Evolutionary conservation across 2,113 vertebrate genomes (phyloP).

Genomic region (Rhinichthys klamathensis): DNA sequence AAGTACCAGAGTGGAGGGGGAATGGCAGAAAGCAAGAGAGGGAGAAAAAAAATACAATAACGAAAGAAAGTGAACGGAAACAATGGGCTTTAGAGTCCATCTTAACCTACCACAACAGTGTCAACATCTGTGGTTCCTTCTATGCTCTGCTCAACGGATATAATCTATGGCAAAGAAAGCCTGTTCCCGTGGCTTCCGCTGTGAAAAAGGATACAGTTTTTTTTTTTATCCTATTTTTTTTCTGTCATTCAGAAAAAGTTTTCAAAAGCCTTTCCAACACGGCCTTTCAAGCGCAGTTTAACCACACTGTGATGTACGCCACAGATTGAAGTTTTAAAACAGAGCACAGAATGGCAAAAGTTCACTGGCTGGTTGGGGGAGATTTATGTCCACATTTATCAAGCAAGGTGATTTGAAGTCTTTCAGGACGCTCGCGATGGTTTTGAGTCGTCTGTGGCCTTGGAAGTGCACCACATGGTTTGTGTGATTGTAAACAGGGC

Average conservation of each 20-base stretch:
- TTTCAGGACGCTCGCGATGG: conserved; percentile 46
- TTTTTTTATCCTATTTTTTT: conserved; percentile 61
- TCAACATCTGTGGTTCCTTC: conserved; percentile 87
- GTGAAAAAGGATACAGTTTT: conserved; percentile 87
- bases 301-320: neutral
- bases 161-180: conserved; percentile 71
- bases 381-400: conserved; percentile 39
- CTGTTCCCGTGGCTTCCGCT: conserved; percentile 79
- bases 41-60: conserved; percentile 80
- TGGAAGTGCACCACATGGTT: conserved; percentile 37
- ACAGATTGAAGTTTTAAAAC: neutral
- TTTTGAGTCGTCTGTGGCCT: conserved; percentile 18
- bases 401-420: conserved; percentile 37
- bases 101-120: conserved; percentile 83
- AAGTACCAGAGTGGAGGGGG: conserved; percentile 63
- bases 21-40: conserved; percentile 47
- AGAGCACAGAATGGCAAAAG: conserved; percentile 50
- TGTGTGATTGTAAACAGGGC: conserved; percentile 58
- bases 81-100: conserved; percentile 91
- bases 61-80: conserved; percentile 89
- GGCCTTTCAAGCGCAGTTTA: conserved; percentile 4
- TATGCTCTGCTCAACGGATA: conserved; percentile 71
- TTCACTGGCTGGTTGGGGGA: conserved; percentile 15
- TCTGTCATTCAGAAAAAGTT: conserved; percentile 11
- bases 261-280: conserved; percentile 9